A percentile compares a stretch with the other conserved stretches of the same genome.
Evolutionary conservation across 2,113 vertebrate species (phyloP).

Genomic region (Corythaixoides concolor): DNA sequence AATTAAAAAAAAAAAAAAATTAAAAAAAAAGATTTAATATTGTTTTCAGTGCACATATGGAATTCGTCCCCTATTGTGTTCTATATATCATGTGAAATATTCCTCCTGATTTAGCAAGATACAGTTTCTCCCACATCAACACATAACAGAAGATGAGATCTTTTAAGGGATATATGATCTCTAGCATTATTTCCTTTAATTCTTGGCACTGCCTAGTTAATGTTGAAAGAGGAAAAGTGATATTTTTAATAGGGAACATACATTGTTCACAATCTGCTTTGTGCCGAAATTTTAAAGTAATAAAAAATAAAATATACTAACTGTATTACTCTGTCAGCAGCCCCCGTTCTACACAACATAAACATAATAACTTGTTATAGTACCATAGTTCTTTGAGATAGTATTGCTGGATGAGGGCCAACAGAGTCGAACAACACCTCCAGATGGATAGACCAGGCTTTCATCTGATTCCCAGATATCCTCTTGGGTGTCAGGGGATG

Average conservation of each 20-base stretch:
- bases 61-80: background rate
- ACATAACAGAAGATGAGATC: background rate
- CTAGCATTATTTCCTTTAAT: background rate
- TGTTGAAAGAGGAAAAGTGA: background rate
- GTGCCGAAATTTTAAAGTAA: background rate
- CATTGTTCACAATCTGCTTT: background rate
- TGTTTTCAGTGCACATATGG: background rate
- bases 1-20: background rate
- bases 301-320: background rate
- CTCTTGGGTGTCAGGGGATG: background rate
- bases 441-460: slow-evolving; percentile 16
- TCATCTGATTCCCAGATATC: slow-evolving; percentile 7
- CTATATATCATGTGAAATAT: background rate
- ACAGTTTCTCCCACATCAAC: background rate
- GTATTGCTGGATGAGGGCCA: background rate
- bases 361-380: background rate
- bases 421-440: background rate
- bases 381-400: background rate
- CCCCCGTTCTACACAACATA: background rate
- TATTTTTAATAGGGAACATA: background rate
- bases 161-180: background rate
- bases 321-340: background rate
- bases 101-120: background rate
- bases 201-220: background rate
- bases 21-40: background rate